Percentiles rank a stretch among this genome's conserved stretches.
Conservation (phyloP, 2,797 vertebrate species). For the Arvicola amphibius region DNA sequence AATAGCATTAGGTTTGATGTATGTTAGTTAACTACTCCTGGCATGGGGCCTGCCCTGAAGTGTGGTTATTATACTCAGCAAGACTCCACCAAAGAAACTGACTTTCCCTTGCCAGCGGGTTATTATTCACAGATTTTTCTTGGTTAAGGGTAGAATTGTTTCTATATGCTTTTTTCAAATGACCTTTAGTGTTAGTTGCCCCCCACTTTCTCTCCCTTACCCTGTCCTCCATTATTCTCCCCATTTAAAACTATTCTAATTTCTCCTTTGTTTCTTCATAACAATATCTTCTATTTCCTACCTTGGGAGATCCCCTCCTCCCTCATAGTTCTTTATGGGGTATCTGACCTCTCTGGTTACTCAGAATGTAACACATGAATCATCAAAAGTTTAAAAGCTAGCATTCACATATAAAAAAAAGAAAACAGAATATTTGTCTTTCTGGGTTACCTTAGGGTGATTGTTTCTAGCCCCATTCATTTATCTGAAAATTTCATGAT, state of each 20-base stretch:
- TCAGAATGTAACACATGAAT: not conserved
- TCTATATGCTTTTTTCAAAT: not conserved
- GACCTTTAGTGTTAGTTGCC: not conserved
- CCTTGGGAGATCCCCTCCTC: not conserved
- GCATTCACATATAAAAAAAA: not conserved
- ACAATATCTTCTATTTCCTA: not conserved
- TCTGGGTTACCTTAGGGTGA: not conserved
- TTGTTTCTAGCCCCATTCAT: not conserved
- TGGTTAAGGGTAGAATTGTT: not conserved
- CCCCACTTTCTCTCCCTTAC: not conserved
- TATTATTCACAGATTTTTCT: not conserved
- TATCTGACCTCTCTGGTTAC: not conserved
- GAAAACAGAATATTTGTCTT: not conserved
- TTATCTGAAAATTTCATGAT: not conserved
- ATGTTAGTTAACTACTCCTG: not conserved
- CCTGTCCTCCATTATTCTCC: not conserved
- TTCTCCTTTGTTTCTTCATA: not conserved
- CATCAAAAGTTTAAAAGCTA: not conserved
- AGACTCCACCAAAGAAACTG: not conserved
- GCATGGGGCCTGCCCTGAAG: not conserved
- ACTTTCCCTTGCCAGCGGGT: not conserved
- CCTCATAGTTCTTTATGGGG: not conserved
- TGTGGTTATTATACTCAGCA: not conserved
- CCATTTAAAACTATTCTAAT: not conserved
- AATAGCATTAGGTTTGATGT: not conserved